Evolutionary conservation across 2,888 invertebrate genomes (phyloP), one percentile per base, ranked within the genome.

Genomic region (Scaptomyza caliginosa): DNA sequence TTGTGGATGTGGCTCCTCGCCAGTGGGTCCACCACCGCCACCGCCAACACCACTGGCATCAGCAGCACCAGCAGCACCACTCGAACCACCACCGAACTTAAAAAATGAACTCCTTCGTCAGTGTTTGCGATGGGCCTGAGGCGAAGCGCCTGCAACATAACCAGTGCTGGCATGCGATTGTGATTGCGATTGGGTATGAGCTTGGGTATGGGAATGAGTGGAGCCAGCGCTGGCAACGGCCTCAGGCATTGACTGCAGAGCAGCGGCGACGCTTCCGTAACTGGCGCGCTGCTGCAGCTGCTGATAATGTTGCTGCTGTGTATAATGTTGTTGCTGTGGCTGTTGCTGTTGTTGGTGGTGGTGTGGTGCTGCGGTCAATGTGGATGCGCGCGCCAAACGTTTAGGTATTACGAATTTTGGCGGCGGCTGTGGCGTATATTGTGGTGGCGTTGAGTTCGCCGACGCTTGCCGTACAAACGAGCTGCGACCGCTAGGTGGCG

Each of bases 91-190:
- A 56, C 80, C 78, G 55, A 90, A 87, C 49, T 88, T 89, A 52
- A 91, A 90, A 49, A 91, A 88, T 6, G 91, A 91, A 76, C 90
- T 90, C 83, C 91, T 90, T 87, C 91, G 91, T 91, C 91, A 91
- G 91, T 91, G 91, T 58, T 90, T 90, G 66, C 90, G 88, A 63
- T 85, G 69, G 42, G 83, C 63, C 79, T 87, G 83, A 49, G 83
- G 83, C 65, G 90, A 78, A 36, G 83, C 71, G 55, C 74, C 70
- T 42, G 80, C 75, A 50, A 67, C 76, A 65, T 68, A 67, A 40
- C 73, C 68, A 51, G 72, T 38, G 42, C 63, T 51, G 49, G 75
- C 60, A 17, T 57, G 49, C 42, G 19, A 16, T 42, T 65, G 38
- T 3, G 38, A 19, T 10, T 38, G 10, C 2, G 17, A 10, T 16